A percentile compares a stretch with the other conserved stretches of the same genome.
phyloP scores from a whole-genome alignment of 2,888 invertebrate genomes.

The Congeria kusceri region DNA sequence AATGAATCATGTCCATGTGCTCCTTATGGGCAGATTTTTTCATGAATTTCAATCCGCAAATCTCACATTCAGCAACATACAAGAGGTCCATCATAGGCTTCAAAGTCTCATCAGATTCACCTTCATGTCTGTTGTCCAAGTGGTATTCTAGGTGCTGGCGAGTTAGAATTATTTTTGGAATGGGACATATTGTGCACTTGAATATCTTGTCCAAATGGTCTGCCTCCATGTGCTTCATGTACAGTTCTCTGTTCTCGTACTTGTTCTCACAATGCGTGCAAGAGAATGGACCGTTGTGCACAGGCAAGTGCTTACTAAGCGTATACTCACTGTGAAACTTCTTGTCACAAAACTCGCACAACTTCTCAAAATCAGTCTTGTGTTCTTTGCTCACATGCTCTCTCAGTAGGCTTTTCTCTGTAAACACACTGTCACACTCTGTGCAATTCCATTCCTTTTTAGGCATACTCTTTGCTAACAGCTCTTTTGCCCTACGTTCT shows the following conservation, averaged over 20 bases:
- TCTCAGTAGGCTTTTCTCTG: not conserved
- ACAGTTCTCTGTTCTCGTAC: slow-evolving; percentile 17
- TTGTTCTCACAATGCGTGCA: slow-evolving; percentile 26
- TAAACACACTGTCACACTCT: slow-evolving; percentile 37
- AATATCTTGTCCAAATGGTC: slow-evolving; percentile 32
- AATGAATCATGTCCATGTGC: slow-evolving; percentile 2
- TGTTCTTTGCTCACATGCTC: slow-evolving; percentile 24
- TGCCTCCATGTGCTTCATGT: slow-evolving; percentile 23
- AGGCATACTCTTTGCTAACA: not conserved
- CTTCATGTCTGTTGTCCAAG: slow-evolving; percentile 8
- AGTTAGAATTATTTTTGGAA: not conserved
- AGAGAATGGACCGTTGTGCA: slow-evolving; percentile 41
- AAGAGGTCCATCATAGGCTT: not conserved
- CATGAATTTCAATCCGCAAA: slow-evolving; percentile 1
- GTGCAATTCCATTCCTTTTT: slow-evolving; percentile 22
- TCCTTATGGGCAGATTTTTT: not conserved
- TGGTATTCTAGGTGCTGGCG: not conserved
- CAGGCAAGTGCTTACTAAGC: slow-evolving; percentile 26
- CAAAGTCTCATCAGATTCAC: not conserved
- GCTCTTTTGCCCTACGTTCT: slow-evolving; percentile 3
- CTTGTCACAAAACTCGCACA: slow-evolving; percentile 47
- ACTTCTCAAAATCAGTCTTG: not conserved
- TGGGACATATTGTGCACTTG: slow-evolving; percentile 38
- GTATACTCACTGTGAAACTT: slow-evolving; percentile 11
- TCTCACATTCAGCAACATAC: not conserved